phyloP scores from a whole-genome alignment of 2,797 vertebrate species.

The Leptodactylus fallax region DNA sequence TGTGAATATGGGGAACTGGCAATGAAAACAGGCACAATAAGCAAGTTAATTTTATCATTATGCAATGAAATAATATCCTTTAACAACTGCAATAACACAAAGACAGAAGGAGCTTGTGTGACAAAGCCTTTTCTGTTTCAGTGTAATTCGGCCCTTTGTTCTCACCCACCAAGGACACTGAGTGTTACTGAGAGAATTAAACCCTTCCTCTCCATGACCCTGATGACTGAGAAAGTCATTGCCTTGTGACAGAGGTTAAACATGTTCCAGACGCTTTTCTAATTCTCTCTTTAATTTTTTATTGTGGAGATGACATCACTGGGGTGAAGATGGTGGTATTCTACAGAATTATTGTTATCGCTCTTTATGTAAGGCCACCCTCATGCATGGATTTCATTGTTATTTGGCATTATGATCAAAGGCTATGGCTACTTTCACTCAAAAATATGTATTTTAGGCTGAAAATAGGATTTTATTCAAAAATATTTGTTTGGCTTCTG shows the following conservation, averaged over 20 bases:
- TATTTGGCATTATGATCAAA: no score
- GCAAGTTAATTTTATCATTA: not conserved
- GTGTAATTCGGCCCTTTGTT: slow-evolving; percentile 20
- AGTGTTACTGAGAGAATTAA: slow-evolving; percentile 1
- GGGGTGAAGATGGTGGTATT: no score
- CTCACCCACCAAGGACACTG: slow-evolving; percentile 22
- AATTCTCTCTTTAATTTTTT: not conserved
- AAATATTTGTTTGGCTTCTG: no score
- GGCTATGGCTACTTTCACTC: no score
- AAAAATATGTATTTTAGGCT: no score
- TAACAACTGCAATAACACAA: slow-evolving; percentile 12
- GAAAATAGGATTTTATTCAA: no score
- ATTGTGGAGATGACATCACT: not conserved
- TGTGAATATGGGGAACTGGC: not conserved
- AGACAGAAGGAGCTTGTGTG: not conserved
- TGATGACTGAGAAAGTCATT: not conserved
- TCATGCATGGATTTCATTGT: no score
- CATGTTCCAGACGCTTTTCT: not conserved
- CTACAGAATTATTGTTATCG: not conserved
- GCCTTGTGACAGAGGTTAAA: not conserved
- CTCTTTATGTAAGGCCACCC: not conserved
- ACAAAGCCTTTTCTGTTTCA: slow-evolving; percentile 41
- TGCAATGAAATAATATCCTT: slow-evolving; percentile 11
- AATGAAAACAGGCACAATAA: not conserved
- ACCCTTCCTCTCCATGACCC: not conserved